These are phyloP conservation scores for Cricetomys ansorgei DNA, from an alignment of 2,113 vertebrate genomes.

Conservation along the genomic window DNA sequence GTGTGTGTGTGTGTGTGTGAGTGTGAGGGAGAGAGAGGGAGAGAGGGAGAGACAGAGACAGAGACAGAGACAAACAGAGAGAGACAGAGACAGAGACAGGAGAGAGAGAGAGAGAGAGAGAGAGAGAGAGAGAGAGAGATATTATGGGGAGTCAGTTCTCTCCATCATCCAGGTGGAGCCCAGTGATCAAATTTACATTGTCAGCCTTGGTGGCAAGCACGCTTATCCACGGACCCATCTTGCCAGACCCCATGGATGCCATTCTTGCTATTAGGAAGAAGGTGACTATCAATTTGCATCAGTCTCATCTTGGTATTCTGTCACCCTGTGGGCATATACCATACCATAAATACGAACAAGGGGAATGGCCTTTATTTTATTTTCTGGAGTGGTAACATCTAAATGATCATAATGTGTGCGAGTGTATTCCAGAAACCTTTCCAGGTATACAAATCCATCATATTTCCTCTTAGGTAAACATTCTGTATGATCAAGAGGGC, in stretches of 20 bases:
- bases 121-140: too few species aligned
- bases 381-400: neutral
- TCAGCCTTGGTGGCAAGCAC: neutral
- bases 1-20: neutral
- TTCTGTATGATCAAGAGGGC: neutral
- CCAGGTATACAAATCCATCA: neutral
- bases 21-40: neutral
- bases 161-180: neutral
- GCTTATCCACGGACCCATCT: neutral
- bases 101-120: neutral
- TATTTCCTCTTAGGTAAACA: neutral
- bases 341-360: neutral
- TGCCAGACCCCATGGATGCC: accelerated
- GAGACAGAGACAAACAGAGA: neutral
- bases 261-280: neutral
- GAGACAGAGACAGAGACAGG: neutral
- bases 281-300: neutral
- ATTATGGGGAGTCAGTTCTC: neutral
- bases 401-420: neutral
- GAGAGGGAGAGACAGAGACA: neutral
- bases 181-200: neutral
- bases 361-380: constrained; percentile 7
- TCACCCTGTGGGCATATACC: neutral
- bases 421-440: neutral
- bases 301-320: neutral